Percentiles rank a stretch among this genome's conserved stretches.
phyloP scores from a whole-genome alignment of 1,140 invertebrate genomes.

The Drosophila yakuba region DNA sequence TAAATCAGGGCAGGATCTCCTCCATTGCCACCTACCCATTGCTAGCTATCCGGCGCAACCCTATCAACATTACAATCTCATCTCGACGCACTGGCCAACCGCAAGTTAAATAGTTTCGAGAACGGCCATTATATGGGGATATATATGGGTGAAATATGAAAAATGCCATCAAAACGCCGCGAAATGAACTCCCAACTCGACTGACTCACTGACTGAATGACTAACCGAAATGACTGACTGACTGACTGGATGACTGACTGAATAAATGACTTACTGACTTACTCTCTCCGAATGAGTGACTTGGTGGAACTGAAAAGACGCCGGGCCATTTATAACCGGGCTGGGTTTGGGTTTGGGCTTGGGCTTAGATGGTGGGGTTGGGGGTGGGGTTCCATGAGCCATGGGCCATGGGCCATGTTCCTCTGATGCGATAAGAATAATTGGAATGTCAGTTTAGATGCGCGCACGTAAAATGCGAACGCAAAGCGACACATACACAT shows the following conservation, averaged over 20 bases:
- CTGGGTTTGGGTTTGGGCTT: neutral
- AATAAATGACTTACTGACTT: slow-evolving; percentile 10
- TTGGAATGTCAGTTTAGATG: slow-evolving; percentile 76
- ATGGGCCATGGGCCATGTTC: slow-evolving; percentile 6
- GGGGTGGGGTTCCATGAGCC: neutral
- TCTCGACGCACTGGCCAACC: slow-evolving; percentile 2
- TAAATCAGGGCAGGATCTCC: slow-evolving; percentile 23
- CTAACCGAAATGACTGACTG: slow-evolving; percentile 8
- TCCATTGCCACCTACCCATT: neutral
- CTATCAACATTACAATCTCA: slow-evolving; percentile 19
- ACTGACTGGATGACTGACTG: slow-evolving; percentile 21
- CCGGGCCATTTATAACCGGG: slow-evolving; percentile 52
- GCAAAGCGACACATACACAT: slow-evolving; percentile 59
- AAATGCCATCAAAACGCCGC: slow-evolving; percentile 52
- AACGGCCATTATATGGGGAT: slow-evolving; percentile 6
- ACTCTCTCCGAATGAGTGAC: slow-evolving; percentile 2
- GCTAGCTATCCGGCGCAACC: neutral
- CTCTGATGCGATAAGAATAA: slow-evolving; percentile 72
- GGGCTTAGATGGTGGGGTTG: neutral
- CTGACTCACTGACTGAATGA: slow-evolving; percentile 15
- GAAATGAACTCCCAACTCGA: slow-evolving; percentile 43
- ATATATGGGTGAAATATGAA: slow-evolving; percentile 45
- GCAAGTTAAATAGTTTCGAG: slow-evolving; percentile 54
- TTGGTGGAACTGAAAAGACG: slow-evolving; percentile 60
- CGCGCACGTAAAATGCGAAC: slow-evolving; percentile 66